Percentiles rank a stretch among this genome's conserved stretches.
Evolutionary conservation across 2,113 vertebrate genomes (phyloP).

Genomic region (Odocoileus virginianus): DNA sequence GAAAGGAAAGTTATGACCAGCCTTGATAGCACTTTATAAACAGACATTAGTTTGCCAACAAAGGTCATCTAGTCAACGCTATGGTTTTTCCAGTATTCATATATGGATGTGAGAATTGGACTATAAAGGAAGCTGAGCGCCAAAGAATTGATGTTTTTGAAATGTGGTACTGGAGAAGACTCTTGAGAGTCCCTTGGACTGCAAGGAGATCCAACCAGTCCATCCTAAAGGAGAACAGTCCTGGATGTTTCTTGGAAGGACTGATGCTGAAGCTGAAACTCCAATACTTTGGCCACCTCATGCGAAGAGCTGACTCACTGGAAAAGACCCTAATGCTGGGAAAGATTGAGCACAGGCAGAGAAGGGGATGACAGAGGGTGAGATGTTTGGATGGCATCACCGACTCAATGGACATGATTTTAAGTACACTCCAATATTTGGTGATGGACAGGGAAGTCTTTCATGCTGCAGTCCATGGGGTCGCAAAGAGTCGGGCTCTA

Average conservation of each 20-base stretch:
- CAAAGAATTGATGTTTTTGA: not conserved
- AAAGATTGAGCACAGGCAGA: not conserved
- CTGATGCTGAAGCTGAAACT: not conserved
- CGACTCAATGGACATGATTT: rapidly evolving
- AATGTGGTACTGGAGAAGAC: not conserved
- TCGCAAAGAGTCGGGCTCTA: not conserved
- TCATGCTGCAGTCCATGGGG: not conserved
- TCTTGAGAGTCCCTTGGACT: not conserved
- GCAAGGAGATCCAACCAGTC: not conserved
- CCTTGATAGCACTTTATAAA: not conserved
- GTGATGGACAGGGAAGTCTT: not conserved
- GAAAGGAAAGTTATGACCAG: not conserved
- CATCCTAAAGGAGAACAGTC: not conserved
- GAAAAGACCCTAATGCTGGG: not conserved
- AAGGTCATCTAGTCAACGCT: not conserved
- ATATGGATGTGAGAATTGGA: not conserved
- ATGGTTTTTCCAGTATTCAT: not conserved
- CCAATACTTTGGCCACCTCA: not conserved
- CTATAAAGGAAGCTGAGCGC: not conserved
- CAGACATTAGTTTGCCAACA: not conserved
- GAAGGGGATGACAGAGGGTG: not conserved
- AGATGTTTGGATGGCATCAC: not conserved
- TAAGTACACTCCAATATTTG: not conserved
- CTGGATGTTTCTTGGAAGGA: not conserved
- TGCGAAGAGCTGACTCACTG: rapidly evolving